Percentiles rank a stretch among this genome's conserved stretches.
These are phyloP conservation scores for Acanthococcus lagerstroemiae DNA, from an alignment of 2,888 invertebrate species.

Conservation along the genomic window DNA sequence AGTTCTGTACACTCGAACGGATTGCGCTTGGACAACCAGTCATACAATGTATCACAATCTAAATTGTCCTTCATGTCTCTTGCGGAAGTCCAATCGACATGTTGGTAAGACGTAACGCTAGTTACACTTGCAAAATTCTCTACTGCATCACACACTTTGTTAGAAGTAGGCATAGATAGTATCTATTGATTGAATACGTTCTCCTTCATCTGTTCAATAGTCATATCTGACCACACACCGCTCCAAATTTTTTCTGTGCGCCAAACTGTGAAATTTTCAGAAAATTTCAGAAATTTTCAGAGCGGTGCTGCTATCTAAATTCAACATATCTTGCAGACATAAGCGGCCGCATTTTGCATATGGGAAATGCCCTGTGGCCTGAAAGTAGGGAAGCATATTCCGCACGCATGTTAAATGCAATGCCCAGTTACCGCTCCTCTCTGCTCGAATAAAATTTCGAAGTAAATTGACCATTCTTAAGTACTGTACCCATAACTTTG, in stretches of 20 bases:
- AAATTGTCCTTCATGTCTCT: too few species aligned
- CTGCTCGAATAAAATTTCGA: not conserved
- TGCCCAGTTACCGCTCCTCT: conserved; percentile 18
- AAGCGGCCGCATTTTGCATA: conserved; percentile 34
- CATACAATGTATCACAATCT: too few species aligned
- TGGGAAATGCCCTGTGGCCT: conserved; percentile 24
- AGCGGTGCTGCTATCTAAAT: conserved; percentile 36
- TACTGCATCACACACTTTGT: conserved; percentile 34
- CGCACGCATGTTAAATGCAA: conserved; percentile 5
- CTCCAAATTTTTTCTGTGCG: conserved; percentile 30
- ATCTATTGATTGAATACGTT: conserved; percentile 36
- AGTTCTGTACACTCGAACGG: too few species aligned
- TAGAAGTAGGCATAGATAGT: conserved; percentile 35
- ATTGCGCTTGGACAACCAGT: too few species aligned
- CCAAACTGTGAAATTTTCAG: conserved; percentile 34
- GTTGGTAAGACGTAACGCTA: conserved; percentile 38
- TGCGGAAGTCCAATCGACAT: conserved; percentile 39
- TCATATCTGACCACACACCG: conserved; percentile 34
- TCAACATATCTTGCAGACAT: conserved; percentile 41
- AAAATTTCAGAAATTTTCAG: not conserved
- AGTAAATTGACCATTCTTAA: conserved; percentile 36
- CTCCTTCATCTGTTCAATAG: conserved; percentile 39
- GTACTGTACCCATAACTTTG: conserved; percentile 37
- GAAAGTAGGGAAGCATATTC: conserved; percentile 20
- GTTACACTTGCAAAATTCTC: conserved; percentile 22